Base-by-base conservation (phyloP, 2,113 vertebrate genomes). In the Dermatemys mawii region DNA sequence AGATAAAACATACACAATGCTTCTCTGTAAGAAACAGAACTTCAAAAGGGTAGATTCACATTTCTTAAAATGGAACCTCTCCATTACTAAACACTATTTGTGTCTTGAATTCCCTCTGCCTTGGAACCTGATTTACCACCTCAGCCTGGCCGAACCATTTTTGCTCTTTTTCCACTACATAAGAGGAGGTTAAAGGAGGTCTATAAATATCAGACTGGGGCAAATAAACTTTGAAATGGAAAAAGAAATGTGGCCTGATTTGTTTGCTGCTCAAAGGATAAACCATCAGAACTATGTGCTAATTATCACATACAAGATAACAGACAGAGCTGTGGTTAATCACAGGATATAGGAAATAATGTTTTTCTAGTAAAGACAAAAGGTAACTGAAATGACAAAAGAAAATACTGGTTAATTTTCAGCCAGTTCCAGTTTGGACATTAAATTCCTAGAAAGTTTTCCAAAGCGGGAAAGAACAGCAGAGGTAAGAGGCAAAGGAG, bases 371-470 rank as follows among this genome's bases (percentile, higher is more conserved):
- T 24, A 75, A 91, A 89, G 90, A 91, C 5, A 83, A 93, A 93
- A 97, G 86, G 95, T 95, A 96, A 92, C 91, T 94, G 93, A 94
- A 97, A 92, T 95, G 85, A 96, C 93, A 90, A 89, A 41, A 82
- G 51, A 41, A 91, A 82, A 92, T 13, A 35, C 60, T 90, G 89
- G 95, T 94, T 89, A 95, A 83, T 88, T 90, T 96, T 90, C 92
- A 95, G 87, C 78, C 89, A 97, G 88, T 89, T 70, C 60, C 81
- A 89, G 44, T 32, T 88, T 60, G 55, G 27, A 29, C 55, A 86
- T 87, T 83, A 88, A 76, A 78, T 85, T 81, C 93, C 83, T 78
- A 60, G 46, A 85, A 94, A 48, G 83, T 89, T 83, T 94, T 92
- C 89, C 86, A 88, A 90, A 94, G 94, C 83, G 92, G 48, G 86